phyloP scores from a whole-genome alignment of 2,888 invertebrate genomes.

The Epistrophella euchroma region DNA sequence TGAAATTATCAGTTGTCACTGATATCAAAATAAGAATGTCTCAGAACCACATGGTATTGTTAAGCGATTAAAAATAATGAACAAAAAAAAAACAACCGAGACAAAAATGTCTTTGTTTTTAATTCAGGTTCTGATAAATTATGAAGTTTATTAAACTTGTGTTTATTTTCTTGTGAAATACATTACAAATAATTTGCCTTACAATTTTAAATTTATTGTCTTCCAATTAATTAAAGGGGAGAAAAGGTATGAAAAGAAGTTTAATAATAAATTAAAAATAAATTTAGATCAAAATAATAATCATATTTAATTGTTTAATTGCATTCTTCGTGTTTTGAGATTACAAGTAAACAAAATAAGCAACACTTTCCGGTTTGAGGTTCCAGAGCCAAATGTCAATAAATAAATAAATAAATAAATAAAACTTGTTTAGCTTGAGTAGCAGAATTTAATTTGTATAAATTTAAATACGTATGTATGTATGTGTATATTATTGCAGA shows the following conservation, averaged over 20 bases:
- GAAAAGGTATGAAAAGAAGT: not conserved
- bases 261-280: not conserved
- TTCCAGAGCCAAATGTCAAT: slow-evolving; percentile 11
- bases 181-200: not conserved
- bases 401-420: slow-evolving; percentile 3
- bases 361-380: not conserved
- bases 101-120: not conserved
- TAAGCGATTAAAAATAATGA: not conserved
- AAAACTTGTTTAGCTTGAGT: slow-evolving; percentile 17
- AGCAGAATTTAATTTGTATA: not conserved
- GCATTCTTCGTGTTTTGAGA: not conserved
- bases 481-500: slow-evolving; percentile 82
- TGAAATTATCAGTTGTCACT: not conserved
- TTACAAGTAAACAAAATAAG: not conserved
- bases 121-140: not conserved
- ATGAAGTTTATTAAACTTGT: not conserved
- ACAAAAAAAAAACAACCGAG: not conserved
- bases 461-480: not conserved
- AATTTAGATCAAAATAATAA: not conserved
- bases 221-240: not conserved
- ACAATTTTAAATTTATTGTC: not conserved
- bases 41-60: not conserved
- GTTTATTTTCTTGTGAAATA: not conserved
- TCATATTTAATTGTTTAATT: not conserved
- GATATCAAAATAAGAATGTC: not conserved